Percentiles rank a stretch among this genome's conserved stretches.
phyloP scores from a whole-genome alignment of 2,113 vertebrate species.

The Acanthochromis polyacanthus region DNA sequence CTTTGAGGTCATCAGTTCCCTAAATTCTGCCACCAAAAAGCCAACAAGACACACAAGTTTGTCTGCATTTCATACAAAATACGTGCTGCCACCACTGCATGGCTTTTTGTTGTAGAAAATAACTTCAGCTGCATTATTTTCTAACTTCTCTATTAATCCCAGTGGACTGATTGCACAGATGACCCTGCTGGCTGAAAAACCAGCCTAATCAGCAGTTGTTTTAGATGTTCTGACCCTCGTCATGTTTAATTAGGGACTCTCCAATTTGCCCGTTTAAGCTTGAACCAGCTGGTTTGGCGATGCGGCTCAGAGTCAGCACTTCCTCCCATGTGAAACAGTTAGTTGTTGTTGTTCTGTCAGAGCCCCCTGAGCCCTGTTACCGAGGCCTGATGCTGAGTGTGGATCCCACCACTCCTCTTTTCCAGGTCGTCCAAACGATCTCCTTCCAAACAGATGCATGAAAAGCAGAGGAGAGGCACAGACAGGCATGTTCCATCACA shows the following conservation, averaged over 20 bases:
- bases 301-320: neutral
- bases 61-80: neutral
- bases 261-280: conserved; percentile 13
- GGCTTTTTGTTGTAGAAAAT: neutral
- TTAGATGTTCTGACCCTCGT: conserved; percentile 8
- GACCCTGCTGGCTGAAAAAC: conserved; percentile 8
- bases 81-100: neutral
- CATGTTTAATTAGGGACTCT: neutral
- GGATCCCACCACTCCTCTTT: conserved; percentile 39
- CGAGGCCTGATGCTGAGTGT: conserved; percentile 19
- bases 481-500: neutral
- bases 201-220: conserved; percentile 19
- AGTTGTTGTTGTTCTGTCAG: conserved; percentile 18
- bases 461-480: conserved; percentile 2
- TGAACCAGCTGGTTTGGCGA: conserved; percentile 16
- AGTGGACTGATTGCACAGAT: neutral
- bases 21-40: neutral
- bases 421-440: conserved; percentile 6
- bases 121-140: neutral
- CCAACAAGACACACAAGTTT: neutral
- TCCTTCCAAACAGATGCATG: neutral
- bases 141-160: neutral
- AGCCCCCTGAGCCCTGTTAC: conserved; percentile 53
- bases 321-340: conserved; percentile 39
- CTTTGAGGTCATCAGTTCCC: conserved; percentile 5